Percentiles rank a stretch among this genome's conserved stretches.
Evolutionary conservation across 2,113 vertebrate species (phyloP).

Genomic region (Struthidea cinerea): DNA sequence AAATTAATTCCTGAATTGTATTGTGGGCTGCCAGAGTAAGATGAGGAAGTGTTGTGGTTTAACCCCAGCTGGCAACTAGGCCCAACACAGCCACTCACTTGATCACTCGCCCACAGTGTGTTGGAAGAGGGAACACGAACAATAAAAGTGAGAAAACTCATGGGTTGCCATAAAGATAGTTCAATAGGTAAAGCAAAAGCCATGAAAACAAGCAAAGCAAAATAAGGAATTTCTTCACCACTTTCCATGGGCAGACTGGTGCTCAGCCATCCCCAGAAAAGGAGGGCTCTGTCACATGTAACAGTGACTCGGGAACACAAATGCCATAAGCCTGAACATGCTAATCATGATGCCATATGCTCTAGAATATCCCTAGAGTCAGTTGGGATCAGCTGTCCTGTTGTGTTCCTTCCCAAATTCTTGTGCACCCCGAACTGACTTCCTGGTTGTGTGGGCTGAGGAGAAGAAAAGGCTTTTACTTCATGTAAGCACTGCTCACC

Average conservation of each 20-base stretch:
- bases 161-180: neutral
- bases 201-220: neutral
- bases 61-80: neutral
- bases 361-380: neutral
- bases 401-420: neutral
- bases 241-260: neutral
- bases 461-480: neutral
- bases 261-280: neutral
- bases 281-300: neutral
- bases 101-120: rapidly evolving
- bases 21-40: neutral
- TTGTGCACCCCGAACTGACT: rapidly evolving
- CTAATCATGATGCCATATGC: neutral
- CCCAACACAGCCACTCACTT: neutral
- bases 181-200: neutral
- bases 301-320: neutral
- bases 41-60: neutral
- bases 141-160: neutral
- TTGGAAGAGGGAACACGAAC: neutral
- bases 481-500: neutral
- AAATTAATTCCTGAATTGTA: neutral
- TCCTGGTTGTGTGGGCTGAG: neutral
- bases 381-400: neutral
- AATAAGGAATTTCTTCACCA: neutral
- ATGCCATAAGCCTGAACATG: too few species aligned